Evolutionary conservation across 2,113 vertebrate genomes (phyloP).

Genomic region (Emydocephalus ijimae): DNA sequence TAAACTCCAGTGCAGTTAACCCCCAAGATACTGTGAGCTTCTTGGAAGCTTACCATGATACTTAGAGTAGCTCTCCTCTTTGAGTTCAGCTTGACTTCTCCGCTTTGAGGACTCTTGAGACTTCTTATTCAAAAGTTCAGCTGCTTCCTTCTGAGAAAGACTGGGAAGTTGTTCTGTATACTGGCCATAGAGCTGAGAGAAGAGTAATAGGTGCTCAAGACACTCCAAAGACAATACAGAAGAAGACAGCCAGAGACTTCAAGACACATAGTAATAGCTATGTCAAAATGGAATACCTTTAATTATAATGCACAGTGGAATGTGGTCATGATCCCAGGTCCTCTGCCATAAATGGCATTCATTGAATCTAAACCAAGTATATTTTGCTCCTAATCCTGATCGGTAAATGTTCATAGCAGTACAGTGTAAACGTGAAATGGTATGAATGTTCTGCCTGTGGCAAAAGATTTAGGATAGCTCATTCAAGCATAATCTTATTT

Average conservation of each 20-base stretch:
- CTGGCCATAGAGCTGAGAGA: conserved; percentile 81
- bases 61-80: conserved; percentile 82
- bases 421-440: background rate
- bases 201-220: conserved; percentile 27
- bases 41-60: conserved; percentile 74
- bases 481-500: background rate
- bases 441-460: background rate
- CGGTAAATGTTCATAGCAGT: background rate
- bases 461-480: background rate
- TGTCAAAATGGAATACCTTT: background rate
- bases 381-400: background rate
- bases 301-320: background rate
- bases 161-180: conserved; percentile 83
- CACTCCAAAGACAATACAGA: background rate
- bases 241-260: background rate
- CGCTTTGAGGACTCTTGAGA: conserved; percentile 37
- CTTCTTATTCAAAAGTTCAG: conserved; percentile 46
- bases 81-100: conserved; percentile 65
- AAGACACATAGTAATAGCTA: accelerated
- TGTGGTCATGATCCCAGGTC: background rate
- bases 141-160: conserved; percentile 73
- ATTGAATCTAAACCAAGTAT: background rate
- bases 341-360: background rate
- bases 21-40: background rate
- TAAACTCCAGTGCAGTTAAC: background rate